These are phyloP conservation scores for Chrysomallon squamiferum DNA, from an alignment of 1,140 invertebrate species.

Conservation along the genomic window DNA sequence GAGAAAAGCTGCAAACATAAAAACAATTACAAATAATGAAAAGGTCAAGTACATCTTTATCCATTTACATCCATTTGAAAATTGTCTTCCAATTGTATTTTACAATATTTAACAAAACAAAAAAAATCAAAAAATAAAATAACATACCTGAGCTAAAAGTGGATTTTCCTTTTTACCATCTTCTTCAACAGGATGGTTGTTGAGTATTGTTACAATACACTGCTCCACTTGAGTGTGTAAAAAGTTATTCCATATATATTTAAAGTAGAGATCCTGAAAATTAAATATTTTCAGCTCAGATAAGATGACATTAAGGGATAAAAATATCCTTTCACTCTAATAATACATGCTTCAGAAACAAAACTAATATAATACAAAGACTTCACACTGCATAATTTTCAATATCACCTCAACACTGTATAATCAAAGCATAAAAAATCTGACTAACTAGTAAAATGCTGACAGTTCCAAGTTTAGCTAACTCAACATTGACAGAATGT, in stretches of 20 bases:
- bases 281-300: constrained; percentile 25
- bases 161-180: constrained; percentile 60
- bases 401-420: too few species aligned
- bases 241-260: constrained; percentile 88
- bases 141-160: constrained; percentile 59
- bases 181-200: constrained; percentile 54
- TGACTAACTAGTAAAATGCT: constrained; percentile 72
- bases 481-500: constrained; percentile 54
- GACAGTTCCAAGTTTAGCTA: constrained; percentile 68
- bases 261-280: constrained; percentile 82
- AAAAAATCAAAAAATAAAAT: too few species aligned
- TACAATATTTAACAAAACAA: too few species aligned
- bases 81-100: too few species aligned
- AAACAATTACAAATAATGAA: constrained; percentile 4
- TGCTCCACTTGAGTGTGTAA: constrained; percentile 84
- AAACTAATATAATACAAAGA: too few species aligned
- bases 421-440: too few species aligned
- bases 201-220: constrained; percentile 74
- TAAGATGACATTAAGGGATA: neutral
- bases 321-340: too few species aligned
- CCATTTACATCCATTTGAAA: too few species aligned
- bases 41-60: too few species aligned
- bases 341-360: too few species aligned
- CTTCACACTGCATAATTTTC: too few species aligned
- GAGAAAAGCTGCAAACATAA: constrained; percentile 70